Conservation (phyloP, 2,113 vertebrate genomes). For the Lepus americanus region DNA sequence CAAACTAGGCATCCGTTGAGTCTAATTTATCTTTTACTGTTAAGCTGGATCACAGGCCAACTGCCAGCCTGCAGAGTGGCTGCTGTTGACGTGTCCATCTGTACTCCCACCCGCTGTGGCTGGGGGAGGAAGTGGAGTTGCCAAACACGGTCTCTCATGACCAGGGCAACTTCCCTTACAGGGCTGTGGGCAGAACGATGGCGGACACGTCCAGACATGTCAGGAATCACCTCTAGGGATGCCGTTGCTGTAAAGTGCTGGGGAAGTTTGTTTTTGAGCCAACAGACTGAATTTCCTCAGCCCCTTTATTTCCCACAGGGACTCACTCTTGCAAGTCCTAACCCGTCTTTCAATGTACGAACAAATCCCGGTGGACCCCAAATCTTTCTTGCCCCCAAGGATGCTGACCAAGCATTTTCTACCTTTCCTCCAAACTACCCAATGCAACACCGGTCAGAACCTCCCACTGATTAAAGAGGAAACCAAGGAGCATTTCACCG, state of each 20-base stretch:
- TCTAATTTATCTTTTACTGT: neutral
- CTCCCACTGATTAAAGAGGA: conserved; percentile 17
- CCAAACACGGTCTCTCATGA: neutral
- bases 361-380: neutral
- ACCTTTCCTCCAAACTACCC: neutral
- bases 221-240: neutral
- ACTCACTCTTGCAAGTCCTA: neutral
- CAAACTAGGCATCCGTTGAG: neutral
- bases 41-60: neutral
- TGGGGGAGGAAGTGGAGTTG: neutral
- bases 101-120: neutral
- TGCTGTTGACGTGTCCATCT: rapidly evolving
- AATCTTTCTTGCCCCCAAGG: neutral
- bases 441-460: neutral
- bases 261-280: neutral
- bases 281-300: conserved; percentile 15
- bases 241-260: neutral
- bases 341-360: neutral
- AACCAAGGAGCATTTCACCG: neutral
- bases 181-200: neutral
- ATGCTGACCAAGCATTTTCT: neutral
- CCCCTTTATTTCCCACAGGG: neutral
- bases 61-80: neutral
- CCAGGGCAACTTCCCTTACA: neutral
- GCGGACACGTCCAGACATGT: neutral